A percentile compares a stretch with the other conserved stretches of the same genome.
phyloP scores from a whole-genome alignment of 2,888 invertebrate genomes.

The Actias luna region DNA sequence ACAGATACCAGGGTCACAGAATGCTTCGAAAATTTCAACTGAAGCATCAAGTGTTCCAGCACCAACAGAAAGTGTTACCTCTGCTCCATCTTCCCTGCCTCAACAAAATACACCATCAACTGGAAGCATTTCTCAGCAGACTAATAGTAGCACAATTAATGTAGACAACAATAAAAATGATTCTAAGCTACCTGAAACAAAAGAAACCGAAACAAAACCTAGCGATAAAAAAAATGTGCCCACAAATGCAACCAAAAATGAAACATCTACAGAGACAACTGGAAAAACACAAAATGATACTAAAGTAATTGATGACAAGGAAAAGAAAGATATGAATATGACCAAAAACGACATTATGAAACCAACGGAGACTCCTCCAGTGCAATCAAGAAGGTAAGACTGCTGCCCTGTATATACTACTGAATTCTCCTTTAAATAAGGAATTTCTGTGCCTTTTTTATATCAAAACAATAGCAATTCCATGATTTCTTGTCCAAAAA shows the following conservation, averaged over 20 bases:
- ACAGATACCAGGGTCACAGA: neutral
- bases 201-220: neutral
- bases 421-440: neutral
- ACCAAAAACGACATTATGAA: neutral
- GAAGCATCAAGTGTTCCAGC: neutral
- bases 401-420: neutral
- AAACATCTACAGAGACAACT: neutral
- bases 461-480: too few relatives aligned
- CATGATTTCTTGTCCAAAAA: too few relatives aligned
- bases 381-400: neutral
- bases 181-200: neutral
- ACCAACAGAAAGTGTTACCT: neutral
- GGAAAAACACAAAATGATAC: neutral
- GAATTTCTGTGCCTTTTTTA: too few relatives aligned
- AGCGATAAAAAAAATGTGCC: neutral
- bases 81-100: neutral
- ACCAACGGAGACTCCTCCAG: neutral
- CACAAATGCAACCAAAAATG: neutral
- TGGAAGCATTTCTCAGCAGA: neutral
- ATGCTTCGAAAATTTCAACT: neutral
- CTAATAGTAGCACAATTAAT: neutral
- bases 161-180: neutral
- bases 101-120: neutral
- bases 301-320: slow-evolving; percentile 1
- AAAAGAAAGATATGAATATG: neutral